Base-by-base conservation (phyloP, 2,888 invertebrate species). In the Bhutanitis thaidina region DNA sequence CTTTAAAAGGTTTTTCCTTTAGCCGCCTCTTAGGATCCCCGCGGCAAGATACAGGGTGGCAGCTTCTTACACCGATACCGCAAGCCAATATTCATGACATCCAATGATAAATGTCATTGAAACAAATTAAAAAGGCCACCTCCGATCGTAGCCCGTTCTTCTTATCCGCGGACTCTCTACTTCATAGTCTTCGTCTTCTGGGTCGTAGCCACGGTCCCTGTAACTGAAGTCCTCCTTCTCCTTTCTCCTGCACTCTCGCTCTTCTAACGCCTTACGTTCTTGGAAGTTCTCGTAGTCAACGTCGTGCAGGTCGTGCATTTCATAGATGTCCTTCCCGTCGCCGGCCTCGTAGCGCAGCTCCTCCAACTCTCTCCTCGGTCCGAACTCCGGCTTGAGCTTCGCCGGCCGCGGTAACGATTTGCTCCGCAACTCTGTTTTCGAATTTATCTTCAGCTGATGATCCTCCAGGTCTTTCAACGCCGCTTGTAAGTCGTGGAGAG, bases 221-320 rank as follows among this genome's bases (percentile, higher is more conserved):
- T 66, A 63, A 1, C 68, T 69, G 16, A 69, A 71, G n/a, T 80
- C 78, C 7, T 78, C 77, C 13, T 57, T 66, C 14, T 64, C 65
- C 30, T 68, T 69, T 40, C 73, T 71, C 43, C 69, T 62, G 15
- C 61, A 57, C 8, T 72, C 76, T 54, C 82, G 80, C 47, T 81
- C 60, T 27, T 81, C 60, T 25, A 74, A 14, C 57, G 84, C 69
- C 55, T 74, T 87, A 64, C 62, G 84, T 67, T 92, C 92, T 30
- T 86, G 85, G 54, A 90, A 91, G 32, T 87, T 88, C 48, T 87
- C 86, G 49, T 77, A 85, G 39, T 89, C 88, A 0, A 88, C 86
- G 5, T 86, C 86, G 30, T 77, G 74, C 0, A 89, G 67, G 49
- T 89, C 87, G 16, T 85, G 87, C 85, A 87, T 86, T 56, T 86